Base-by-base conservation (phyloP, 2,888 invertebrate genomes). In the Mimumesa dahlbomi region DNA sequence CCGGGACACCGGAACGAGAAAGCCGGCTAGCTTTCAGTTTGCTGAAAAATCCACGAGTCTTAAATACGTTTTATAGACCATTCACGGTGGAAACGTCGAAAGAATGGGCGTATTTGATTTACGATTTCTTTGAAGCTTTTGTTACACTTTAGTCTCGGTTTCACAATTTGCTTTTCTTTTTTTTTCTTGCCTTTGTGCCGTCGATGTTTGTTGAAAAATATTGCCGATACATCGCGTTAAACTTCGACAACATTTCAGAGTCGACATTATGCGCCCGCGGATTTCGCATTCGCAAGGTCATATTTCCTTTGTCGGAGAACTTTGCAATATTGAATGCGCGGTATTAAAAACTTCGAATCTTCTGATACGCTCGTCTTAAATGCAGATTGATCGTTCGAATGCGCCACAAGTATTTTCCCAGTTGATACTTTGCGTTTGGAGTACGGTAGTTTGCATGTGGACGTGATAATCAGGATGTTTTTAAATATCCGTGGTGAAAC, bases 21-120 rank as follows among this genome's bases (percentile, higher is more conserved):
- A 2, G 16, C 36, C 40, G 16, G 16, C 6, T 14, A 31, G 53
- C 9, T 43, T 43, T 31, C 22, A 43, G 49, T 53, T 54, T 34
- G 49, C 38, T 36, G 53, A 29, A 59, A 72, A 59, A 54, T 49
- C 42, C 58, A 29, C 16, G 25, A 42, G 13, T 45, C 64, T 69
- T 72, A 64, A 63, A 64, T 64, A 67, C 56, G 14, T 13, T 56
- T 50, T 50, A 64, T 64, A 64, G 64, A 48, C 54, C 13, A 46
- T 40, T 31, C 54, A n/a, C 16, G 18, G 34, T 9, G 6, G 36
- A 48, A 68, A 58, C 57, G 58, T 31, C 49, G 22, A 38, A 43
- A 53, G 48, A 49, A 68, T 58, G 57, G 50, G 50, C 64, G 14
- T 38, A 29, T 52, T 53, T 68, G 65, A 68, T 68, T 68, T 65